Evolutionary conservation across 2,113 vertebrate species (phyloP).

Genomic region (Oenanthe melanoleuca): DNA sequence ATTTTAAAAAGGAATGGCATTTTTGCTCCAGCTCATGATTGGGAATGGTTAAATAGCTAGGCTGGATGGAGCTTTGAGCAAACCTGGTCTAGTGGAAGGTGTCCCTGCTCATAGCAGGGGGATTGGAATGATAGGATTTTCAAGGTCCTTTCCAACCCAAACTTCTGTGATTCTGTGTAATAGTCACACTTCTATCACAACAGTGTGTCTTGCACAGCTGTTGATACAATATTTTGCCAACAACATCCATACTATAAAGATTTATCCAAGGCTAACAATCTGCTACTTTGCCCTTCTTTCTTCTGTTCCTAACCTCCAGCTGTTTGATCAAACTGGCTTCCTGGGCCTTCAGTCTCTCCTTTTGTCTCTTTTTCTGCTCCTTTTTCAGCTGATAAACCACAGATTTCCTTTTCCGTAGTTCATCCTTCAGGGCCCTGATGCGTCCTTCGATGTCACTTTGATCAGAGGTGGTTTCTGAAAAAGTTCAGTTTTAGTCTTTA

Average conservation of each 20-base stretch:
- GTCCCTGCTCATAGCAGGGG: neutral
- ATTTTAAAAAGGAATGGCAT: neutral
- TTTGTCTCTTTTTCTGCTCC: conserved; percentile 92
- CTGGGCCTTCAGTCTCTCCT: conserved; percentile 92
- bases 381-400: conserved; percentile 92
- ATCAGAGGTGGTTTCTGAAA: conserved; percentile 90
- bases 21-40: neutral
- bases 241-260: neutral
- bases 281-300: neutral
- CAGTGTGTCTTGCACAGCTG: neutral
- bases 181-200: neutral
- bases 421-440: conserved; percentile 90
- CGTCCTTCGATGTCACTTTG: conserved; percentile 94
- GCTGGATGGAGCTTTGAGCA: neutral
- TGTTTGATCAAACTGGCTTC: conserved; percentile 94
- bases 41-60: neutral
- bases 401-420: conserved; percentile 88
- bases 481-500: neutral
- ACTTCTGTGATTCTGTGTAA: neutral
- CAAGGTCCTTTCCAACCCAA: neutral
- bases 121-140: neutral
- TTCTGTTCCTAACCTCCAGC: conserved; percentile 82
- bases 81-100: neutral
- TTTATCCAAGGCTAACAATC: neutral
- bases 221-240: neutral